phyloP scores from a whole-genome alignment of 2,797 vertebrate genomes.

The Sebastes steindachneri region DNA sequence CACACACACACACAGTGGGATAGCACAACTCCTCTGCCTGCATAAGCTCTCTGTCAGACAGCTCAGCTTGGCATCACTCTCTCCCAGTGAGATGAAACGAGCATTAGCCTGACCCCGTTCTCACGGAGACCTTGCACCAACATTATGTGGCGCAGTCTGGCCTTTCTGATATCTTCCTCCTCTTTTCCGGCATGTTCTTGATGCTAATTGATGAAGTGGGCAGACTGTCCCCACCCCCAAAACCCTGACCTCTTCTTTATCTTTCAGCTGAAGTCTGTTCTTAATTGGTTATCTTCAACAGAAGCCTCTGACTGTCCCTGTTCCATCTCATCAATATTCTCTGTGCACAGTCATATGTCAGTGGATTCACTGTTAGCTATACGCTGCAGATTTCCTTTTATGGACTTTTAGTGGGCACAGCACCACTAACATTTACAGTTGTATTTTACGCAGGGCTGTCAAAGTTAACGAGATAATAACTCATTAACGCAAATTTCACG shows the following conservation, averaged over 20 bases:
- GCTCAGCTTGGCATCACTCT: constrained; percentile 59
- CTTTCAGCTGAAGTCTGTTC: background rate
- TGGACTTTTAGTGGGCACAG: background rate
- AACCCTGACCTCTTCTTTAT: background rate
- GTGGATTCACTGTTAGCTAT: background rate
- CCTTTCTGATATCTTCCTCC: background rate
- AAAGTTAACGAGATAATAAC: no score
- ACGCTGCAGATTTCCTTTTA: background rate
- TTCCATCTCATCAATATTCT: constrained; percentile 41
- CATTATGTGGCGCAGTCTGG: background rate
- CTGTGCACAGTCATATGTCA: constrained; percentile 2
- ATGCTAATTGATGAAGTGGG: background rate
- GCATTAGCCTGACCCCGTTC: constrained; percentile 53
- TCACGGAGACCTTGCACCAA: constrained; percentile 24
- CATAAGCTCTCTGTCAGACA: constrained; percentile 62
- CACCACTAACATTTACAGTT: background rate
- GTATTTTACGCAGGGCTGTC: background rate
- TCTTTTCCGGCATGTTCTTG: background rate
- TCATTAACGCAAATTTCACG: no score
- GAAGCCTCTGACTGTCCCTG: background rate
- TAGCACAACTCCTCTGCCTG: constrained; percentile 28
- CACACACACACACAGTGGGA: constrained; percentile 12
- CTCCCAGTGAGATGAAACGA: constrained; percentile 40
- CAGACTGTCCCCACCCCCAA: background rate
- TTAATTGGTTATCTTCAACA: constrained; percentile 23